Conservation (phyloP, 1,140 invertebrate species). For the Atta texana region DNA sequence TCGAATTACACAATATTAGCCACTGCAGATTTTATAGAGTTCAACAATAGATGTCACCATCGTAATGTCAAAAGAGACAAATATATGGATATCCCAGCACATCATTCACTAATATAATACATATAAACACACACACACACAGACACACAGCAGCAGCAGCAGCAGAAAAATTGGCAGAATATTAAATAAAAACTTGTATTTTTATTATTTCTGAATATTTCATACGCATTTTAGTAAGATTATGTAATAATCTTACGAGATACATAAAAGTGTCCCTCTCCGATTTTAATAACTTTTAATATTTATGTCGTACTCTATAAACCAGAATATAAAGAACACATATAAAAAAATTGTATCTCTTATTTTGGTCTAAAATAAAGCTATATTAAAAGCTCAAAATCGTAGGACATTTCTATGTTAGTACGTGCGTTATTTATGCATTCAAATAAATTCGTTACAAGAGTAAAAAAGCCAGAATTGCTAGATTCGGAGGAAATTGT, state of each 20-base stretch:
- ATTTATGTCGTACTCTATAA: too few relatives aligned
- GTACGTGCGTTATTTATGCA: neutral
- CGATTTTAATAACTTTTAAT: too few relatives aligned
- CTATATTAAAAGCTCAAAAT: too few relatives aligned
- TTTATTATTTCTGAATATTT: constrained; percentile 16
- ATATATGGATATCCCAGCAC: neutral
- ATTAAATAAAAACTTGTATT: constrained; percentile 22
- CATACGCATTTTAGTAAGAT: constrained; percentile 15
- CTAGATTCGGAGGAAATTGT: constrained; percentile 9
- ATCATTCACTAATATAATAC: neutral
- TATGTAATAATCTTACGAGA: neutral
- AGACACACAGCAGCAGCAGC: too few relatives aligned
- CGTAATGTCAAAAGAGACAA: too few relatives aligned
- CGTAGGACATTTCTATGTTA: neutral
- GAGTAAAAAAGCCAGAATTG: neutral
- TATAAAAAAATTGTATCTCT: too few relatives aligned
- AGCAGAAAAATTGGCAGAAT: neutral
- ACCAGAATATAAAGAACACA: too few relatives aligned
- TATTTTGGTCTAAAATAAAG: too few relatives aligned
- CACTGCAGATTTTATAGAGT: neutral
- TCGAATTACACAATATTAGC: neutral
- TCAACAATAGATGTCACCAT: neutral
- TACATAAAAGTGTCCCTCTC: too few relatives aligned
- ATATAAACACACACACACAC: neutral
- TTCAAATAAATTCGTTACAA: constrained; percentile 6